Percentiles rank a stretch among this genome's conserved stretches.
phyloP scores from a whole-genome alignment of 23 tunicate species.

The Trididemnum clinides region DNA sequence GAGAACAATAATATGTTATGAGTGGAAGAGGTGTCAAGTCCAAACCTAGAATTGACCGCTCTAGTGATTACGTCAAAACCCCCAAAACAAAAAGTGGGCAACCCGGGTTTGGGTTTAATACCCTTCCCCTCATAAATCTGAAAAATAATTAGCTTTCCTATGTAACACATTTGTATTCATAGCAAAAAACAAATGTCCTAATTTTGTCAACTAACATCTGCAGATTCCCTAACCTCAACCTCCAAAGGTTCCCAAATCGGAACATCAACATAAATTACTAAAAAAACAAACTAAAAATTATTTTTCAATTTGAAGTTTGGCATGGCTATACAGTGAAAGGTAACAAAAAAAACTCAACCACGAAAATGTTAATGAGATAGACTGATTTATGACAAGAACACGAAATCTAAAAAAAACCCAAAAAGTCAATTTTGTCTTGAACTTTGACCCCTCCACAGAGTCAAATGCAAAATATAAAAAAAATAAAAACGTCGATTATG shows the following conservation, averaged over 20 bases:
- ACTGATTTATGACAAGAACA: background rate
- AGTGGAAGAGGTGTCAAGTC: background rate
- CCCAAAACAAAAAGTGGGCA: no score
- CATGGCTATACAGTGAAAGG: background rate
- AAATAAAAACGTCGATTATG: background rate
- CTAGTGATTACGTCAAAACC: background rate
- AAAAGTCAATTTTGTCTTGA: background rate
- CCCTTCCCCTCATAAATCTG: background rate
- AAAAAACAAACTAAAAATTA: background rate
- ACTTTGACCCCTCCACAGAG: background rate
- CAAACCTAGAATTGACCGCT: background rate
- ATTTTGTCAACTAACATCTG: background rate
- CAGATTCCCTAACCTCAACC: background rate
- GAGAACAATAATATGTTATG: background rate
- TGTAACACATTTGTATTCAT: background rate
- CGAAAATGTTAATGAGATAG: background rate
- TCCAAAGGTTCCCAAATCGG: background rate
- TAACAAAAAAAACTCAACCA: background rate
- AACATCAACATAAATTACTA: background rate
- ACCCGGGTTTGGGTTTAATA: background rate
- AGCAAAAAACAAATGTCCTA: background rate
- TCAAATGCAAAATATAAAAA: background rate
- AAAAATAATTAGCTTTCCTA: background rate
- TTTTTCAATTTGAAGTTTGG: background rate
- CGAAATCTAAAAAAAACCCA: background rate